Base-by-base conservation (phyloP, 2,888 invertebrate genomes). In the Drosophila macrothrix region DNA sequence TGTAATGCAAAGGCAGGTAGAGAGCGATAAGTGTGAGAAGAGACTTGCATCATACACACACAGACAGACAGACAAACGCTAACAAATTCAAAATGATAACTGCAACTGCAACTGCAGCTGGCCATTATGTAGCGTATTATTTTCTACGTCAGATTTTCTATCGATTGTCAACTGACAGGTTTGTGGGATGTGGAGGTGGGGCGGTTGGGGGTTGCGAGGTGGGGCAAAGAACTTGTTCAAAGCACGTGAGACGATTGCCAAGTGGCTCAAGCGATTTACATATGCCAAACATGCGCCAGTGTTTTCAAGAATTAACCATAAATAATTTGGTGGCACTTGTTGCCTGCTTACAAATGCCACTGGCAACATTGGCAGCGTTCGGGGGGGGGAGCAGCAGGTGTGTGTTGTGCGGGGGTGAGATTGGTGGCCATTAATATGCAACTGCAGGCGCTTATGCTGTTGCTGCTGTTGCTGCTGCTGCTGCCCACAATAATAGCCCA, bases 201-300 rank as follows among this genome's bases (percentile, higher is more conserved):
- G 39, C 37, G 31, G 12, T 1, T 46, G 55, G 28, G 7, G 49
- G 49, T 4, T 16, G 46, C 46, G 25, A 41, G 49, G 16, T n/a
- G 49, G 28, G 25, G 41, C 33, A 46, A 55, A 39, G 64, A 72
- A 63, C 66, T 75, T 64, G 64, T 72, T 28, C 49, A 60, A 46
- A 77, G 65, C 78, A 75, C 84, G 84, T 83, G 83, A 83, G 81
- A 5, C 28, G 70, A 37, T 67, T 84, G 50, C 31, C 60, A 68
- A 82, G 55, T 29, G 35, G 12, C 41, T 12, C 25, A 19, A 33
- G 33, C 29, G 41, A 50, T 78, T 82, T 82, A 77, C 78, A 82
- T 83, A 86, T 84, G 86, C 84, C 56, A 72, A 77, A 60, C 84
- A 84, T 84, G 86, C 74, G 71, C 69, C 70, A 41, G n/a, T 76